Evolutionary conservation across 2,113 vertebrate species (phyloP), one percentile per base, ranked within the genome.

Genomic region (Perca fluviatilis): DNA sequence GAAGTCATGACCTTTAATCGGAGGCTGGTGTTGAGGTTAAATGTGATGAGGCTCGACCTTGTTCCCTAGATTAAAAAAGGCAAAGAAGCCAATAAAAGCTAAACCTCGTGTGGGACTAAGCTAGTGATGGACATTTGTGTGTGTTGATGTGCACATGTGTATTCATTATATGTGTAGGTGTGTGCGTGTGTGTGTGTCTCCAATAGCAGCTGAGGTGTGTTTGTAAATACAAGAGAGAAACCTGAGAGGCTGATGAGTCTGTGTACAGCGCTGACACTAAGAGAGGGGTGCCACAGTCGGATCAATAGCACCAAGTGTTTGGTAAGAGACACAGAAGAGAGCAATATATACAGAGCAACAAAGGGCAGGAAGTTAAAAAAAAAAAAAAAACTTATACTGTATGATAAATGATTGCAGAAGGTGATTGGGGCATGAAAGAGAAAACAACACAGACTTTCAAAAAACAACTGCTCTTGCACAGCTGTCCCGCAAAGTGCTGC

Each of bases 201-300:
- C 79, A 70, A n/a, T 58, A 57, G 64, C 68, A 63, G 74, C 46
- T 4, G 79, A 71, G 69, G 58, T 71, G 79, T 93, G 92, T 94
- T 94, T 94, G 93, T 93, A 93, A 91, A 95, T 91, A 92, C 74
- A 46, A 74, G 75, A 72, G 70, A 81, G 90, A 88, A 93, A 93
- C 89, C 88, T 61, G 85, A 95, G 89, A 93, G 74, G 80, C 75
- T 66, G 85, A 77, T 77, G 71, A 89, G 88, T 79, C 75, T 18
- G 40, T 88, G 89, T 87, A 87, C 76, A 74, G 79, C 72, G 83
- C 89, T 92, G 89, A 93, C 90, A 87, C 88, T 72, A 83, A 74
- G 74, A 86, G 88, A 92, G 81, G 60, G 85, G 82, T 93, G 82
- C 88, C 91, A 89, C 85, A 58, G 77, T 57, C 60, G 56, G 91